These are phyloP conservation scores for Mormyrus lacerda DNA, from an alignment of 2,113 vertebrate genomes.

Conservation along the genomic window DNA sequence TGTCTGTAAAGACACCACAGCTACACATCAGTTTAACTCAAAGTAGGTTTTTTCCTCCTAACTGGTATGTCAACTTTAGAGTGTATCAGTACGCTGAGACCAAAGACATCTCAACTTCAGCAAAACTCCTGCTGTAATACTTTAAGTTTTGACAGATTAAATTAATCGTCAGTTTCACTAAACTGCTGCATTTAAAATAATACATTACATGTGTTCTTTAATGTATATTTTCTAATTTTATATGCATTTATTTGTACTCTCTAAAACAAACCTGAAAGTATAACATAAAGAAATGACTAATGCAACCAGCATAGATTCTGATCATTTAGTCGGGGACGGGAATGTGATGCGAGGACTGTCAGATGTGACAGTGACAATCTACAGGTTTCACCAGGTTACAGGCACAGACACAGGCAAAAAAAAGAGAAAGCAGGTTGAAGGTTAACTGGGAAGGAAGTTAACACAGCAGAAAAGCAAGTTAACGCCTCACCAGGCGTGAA, in stretches of 20 bases:
- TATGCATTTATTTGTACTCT: neutral
- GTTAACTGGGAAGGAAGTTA: neutral
- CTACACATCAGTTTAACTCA: neutral
- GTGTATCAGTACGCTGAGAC: neutral
- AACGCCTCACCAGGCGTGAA: neutral
- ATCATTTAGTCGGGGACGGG: neutral
- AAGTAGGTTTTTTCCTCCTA: neutral
- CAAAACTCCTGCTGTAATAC: neutral
- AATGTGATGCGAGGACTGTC: neutral
- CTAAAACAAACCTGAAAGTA: neutral
- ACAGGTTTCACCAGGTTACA: neutral
- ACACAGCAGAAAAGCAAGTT: neutral
- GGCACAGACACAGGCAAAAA: neutral
- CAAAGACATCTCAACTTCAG: neutral
- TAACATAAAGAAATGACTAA: neutral
- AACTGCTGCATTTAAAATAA: neutral
- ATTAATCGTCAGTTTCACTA: neutral
- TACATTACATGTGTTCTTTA: neutral
- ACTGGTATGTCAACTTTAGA: neutral
- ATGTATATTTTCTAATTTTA: neutral
- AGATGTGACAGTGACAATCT: neutral
- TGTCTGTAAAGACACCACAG: neutral
- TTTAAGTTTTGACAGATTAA: neutral
- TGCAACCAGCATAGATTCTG: neutral
- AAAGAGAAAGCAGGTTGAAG: neutral